phyloP scores from a whole-genome alignment of 1,140 invertebrate genomes.

The Trichonephila clavata region DNA sequence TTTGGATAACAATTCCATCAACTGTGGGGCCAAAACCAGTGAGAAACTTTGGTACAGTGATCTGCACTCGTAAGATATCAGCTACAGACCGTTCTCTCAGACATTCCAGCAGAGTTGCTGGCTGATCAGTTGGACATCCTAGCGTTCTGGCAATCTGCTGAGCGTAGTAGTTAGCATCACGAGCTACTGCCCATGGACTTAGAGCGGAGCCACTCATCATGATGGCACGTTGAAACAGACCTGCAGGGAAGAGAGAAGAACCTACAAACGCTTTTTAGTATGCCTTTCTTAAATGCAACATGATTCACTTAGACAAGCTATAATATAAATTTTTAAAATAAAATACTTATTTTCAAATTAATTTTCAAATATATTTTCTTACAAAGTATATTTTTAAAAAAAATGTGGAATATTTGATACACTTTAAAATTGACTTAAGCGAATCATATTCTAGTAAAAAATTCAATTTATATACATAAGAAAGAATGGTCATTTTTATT shows the following conservation, averaged over 20 bases:
- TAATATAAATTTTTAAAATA: no score
- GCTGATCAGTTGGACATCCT: conserved; percentile 85
- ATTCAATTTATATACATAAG: no score
- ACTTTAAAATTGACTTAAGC: no score
- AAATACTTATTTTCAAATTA: no score
- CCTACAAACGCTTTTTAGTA: conserved; percentile 33
- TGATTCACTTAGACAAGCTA: background rate
- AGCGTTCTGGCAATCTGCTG: conserved; percentile 90
- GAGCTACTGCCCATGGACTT: conserved; percentile 79
- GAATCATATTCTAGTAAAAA: no score
- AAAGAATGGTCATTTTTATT: no score
- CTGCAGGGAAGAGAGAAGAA: conserved; percentile 71
- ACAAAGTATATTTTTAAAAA: no score
- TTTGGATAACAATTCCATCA: conserved; percentile 84
- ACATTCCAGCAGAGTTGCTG: conserved; percentile 78
- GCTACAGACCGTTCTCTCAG: conserved; percentile 85
- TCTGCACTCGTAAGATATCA: conserved; percentile 83
- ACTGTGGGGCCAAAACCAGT: conserved; percentile 95
- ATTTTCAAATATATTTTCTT: no score
- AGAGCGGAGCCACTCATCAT: conserved; percentile 80
- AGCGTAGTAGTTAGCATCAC: conserved; percentile 76
- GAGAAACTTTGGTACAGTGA: conserved; percentile 90
- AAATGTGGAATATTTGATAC: no score
- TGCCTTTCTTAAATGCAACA: background rate
- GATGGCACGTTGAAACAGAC: conserved; percentile 80